Conservation (phyloP, 2,113 vertebrate species). For the Peromyscus leucopus region DNA sequence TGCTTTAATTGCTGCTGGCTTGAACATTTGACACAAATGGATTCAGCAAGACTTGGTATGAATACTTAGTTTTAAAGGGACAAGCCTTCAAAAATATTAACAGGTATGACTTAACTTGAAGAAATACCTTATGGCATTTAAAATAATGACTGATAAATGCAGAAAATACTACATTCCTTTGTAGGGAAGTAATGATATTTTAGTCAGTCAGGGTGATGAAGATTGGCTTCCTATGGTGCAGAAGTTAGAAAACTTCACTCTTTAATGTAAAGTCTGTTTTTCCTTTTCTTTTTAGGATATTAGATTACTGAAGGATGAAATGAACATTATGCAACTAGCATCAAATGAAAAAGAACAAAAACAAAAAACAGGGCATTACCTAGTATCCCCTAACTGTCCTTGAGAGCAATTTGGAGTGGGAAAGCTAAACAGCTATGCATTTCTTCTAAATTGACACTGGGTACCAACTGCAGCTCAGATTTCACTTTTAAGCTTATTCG, state of each 20-base stretch:
- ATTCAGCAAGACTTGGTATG: neutral
- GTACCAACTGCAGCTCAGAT: constrained; percentile 54
- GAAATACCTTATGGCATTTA: neutral
- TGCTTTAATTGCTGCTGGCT: neutral
- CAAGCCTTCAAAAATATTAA: neutral
- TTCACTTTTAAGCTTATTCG: constrained; percentile 33
- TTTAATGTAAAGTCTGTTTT: neutral
- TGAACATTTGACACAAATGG: neutral
- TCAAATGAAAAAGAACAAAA: constrained; percentile 7
- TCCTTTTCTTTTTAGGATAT: neutral
- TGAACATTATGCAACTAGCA: constrained; percentile 20
- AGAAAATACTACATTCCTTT: neutral
- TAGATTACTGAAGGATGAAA: constrained; percentile 64
- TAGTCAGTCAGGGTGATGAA: constrained; percentile 7
- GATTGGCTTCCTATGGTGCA: neutral
- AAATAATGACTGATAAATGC: neutral
- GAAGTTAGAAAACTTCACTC: neutral
- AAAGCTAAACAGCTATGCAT: neutral
- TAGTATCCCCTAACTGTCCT: neutral
- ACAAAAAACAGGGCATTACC: neutral
- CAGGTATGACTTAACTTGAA: constrained; percentile 11
- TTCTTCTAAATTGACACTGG: constrained; percentile 54
- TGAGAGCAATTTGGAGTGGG: constrained; percentile 38
- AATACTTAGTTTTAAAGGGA: constrained; percentile 43
- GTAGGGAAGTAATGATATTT: neutral